Base-by-base conservation (phyloP, 2,888 invertebrate genomes). In the Drosophila putrida region DNA sequence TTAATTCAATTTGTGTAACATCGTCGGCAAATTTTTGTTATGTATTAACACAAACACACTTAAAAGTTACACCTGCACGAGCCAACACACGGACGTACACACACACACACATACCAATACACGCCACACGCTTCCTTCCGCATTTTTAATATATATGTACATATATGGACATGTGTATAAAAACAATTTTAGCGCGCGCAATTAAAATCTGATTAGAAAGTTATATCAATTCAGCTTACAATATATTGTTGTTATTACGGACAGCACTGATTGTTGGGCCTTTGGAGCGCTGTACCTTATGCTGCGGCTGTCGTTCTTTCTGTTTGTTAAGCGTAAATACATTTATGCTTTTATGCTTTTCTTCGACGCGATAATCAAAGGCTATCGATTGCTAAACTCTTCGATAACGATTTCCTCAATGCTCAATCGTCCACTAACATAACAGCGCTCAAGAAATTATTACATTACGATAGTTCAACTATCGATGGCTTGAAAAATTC, bases 331-430 rank as follows among this genome's bases (percentile, higher is more conserved):
- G 73, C 67, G 78, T 75, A 63, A 77, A 77, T 58, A 61, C 75
- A 75, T 77, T 75, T 75, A 75, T 75, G 75, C 75, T 75, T 71
- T 75, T 75, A 75, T 75, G 75, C 62, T 41, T 63, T 63, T 55
- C 46, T 4, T 55, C 50, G 51, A 33, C 8, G 36, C 68, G 75
- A 72, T 68, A 41, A 10, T 46, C 3, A 6, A 10, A 20, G 9
- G 9, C 31, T 28, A 74, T 72, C 74, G 71, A 74, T 74, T 41
- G 41, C 6, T 28, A 44, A 15, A 27, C n/a, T 28, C 31, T 31
- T 62, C 68, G 72, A 75, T 62, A 65, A 2, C 13, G 11, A 57
- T 53, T 38, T 11, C 10, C 35, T 50, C 36, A 58, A 9, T 39
- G 35, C 35, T 36, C 25, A 38, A 64, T 70, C 15, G n/a, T 20